phyloP scores from a whole-genome alignment of 2,888 invertebrate genomes.

The Dromius quadrimaculatus region DNA sequence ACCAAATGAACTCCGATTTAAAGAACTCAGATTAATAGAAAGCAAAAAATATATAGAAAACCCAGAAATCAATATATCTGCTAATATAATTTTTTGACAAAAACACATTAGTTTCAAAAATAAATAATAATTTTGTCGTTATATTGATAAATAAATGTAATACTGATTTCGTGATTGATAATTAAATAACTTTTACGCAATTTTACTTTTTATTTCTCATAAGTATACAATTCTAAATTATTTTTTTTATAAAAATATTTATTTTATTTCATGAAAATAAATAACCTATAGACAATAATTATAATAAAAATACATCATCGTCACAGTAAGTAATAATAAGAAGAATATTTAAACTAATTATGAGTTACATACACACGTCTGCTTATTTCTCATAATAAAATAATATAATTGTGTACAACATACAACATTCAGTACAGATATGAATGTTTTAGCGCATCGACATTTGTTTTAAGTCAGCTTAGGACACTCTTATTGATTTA shows the following conservation, averaged over 20 bases:
- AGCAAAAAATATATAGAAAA: constrained; percentile 83
- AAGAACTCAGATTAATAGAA: constrained; percentile 86
- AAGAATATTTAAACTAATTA: constrained; percentile 9
- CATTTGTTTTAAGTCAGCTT: constrained; percentile 23
- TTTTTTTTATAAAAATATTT: constrained; percentile 51
- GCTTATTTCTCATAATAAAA: constrained; percentile 19
- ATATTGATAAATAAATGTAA: constrained; percentile 10
- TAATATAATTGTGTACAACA: constrained; percentile 21
- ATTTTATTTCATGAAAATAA: constrained; percentile 51
- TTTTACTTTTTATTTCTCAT: constrained; percentile 32
- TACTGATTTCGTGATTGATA: constrained; percentile 15
- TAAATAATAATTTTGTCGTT: no score
- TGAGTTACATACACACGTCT: constrained; percentile 30
- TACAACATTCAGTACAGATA: constrained; percentile 22
- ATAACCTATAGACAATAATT: constrained; percentile 50
- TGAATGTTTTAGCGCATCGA: constrained; percentile 20
- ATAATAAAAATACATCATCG: constrained; percentile 48
- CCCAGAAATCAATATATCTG: constrained; percentile 70
- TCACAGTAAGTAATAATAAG: constrained; percentile 24
- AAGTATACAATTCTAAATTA: constrained; percentile 52
- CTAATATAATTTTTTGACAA: constrained; percentile 62
- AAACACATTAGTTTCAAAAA: no score
- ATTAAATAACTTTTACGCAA: constrained; percentile 10
- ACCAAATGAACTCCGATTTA: constrained; percentile 64
- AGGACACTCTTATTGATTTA: constrained; percentile 15